phyloP scores from a whole-genome alignment of 2,113 vertebrate genomes.

The Peromyscus californicus region DNA sequence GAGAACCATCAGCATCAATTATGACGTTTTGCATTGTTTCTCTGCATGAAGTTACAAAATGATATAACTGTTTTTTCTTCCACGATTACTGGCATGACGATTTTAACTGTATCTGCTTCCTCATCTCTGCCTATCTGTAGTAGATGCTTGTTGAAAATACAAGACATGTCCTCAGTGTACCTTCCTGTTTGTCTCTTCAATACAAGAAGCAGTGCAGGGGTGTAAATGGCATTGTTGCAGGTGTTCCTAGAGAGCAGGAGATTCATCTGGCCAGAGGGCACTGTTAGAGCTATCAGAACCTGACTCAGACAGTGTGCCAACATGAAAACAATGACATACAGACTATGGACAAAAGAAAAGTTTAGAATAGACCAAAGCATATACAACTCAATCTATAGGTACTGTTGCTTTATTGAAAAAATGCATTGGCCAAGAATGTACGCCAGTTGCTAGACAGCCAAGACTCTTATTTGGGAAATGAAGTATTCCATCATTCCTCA shows the following conservation, averaged over 20 bases:
- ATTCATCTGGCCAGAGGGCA: background rate
- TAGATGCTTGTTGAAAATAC: background rate
- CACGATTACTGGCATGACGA: background rate
- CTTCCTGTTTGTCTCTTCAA: background rate
- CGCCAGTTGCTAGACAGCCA: constrained; percentile 98
- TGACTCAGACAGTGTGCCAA: background rate
- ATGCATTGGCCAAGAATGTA: constrained; percentile 98
- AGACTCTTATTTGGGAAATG: constrained; percentile 97
- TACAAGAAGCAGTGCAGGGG: background rate
- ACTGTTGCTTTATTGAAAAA: constrained; percentile 97
- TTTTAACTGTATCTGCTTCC: background rate
- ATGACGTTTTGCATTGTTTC: constrained; percentile 27
- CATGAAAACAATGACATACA: constrained; percentile 74
- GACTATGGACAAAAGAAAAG: constrained; percentile 98
- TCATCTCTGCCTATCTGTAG: constrained; percentile 30
- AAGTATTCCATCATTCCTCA: constrained; percentile 98
- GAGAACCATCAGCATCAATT: background rate
- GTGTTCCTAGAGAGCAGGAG: background rate
- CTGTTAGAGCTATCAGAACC: background rate
- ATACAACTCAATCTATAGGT: constrained; percentile 97
- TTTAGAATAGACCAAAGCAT: constrained; percentile 99
- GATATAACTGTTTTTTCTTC: background rate
- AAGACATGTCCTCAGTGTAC: background rate
- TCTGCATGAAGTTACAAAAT: constrained; percentile 39
- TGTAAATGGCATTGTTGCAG: background rate